phyloP scores from a whole-genome alignment of 2,888 invertebrate species.

The Aphrophora alni region DNA sequence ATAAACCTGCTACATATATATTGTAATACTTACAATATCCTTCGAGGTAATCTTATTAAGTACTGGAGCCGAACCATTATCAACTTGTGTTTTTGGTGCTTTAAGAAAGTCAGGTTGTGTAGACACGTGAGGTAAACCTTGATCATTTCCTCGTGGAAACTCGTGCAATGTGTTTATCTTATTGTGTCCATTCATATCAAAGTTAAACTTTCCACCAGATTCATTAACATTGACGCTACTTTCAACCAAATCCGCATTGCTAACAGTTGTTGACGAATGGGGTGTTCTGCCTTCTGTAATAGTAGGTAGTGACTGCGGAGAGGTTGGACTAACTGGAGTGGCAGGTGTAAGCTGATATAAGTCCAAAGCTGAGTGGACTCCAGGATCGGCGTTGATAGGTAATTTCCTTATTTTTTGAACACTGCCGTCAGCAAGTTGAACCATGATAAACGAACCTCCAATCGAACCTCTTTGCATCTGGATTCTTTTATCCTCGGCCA shows the following conservation, averaged over 20 bases:
- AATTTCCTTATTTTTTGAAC: conserved; percentile 88
- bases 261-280: conserved; percentile 59
- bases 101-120: conserved; percentile 78
- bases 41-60: conserved; percentile 63
- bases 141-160: conserved; percentile 46
- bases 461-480: conserved; percentile 91
- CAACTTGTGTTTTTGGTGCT: not conserved
- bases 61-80: conserved; percentile 85
- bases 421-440: conserved; percentile 87
- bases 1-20: no score
- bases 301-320: conserved; percentile 84
- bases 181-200: conserved; percentile 46
- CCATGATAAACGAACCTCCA: conserved; percentile 83
- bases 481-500: conserved; percentile 90
- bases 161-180: conserved; percentile 54
- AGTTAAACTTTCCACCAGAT: conserved; percentile 52
- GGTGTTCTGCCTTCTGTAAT: conserved; percentile 78
- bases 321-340: conserved; percentile 80
- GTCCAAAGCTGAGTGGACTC: conserved; percentile 90
- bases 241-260: conserved; percentile 62
- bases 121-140: not conserved
- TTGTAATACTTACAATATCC: not conserved
- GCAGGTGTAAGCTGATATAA: conserved; percentile 83
- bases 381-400: conserved; percentile 90
- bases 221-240: no score